Percentiles rank a stretch among this genome's conserved stretches.
Evolutionary conservation across 2,888 invertebrate species (phyloP).

Genomic region (Cyclophora albipunctata): DNA sequence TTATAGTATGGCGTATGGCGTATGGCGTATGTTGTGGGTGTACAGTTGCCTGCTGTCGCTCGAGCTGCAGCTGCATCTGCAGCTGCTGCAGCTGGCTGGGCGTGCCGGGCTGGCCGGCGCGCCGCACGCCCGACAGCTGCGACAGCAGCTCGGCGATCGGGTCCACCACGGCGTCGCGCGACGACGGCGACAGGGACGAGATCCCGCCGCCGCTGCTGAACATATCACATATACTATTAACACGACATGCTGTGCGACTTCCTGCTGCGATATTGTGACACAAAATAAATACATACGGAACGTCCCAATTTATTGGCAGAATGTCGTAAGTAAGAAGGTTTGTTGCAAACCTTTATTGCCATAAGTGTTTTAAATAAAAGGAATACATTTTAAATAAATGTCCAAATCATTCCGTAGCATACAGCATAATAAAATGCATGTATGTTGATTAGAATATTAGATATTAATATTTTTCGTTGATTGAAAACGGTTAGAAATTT

Average conservation of each 20-base stretch:
- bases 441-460: no score
- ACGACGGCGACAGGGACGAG: constrained; percentile 89
- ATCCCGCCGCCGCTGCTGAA: constrained; percentile 88
- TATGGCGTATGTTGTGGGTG: constrained; percentile 34
- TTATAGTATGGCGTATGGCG: neutral
- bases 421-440: no score
- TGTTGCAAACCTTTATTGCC: no score
- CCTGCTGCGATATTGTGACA: constrained; percentile 14
- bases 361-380: no score
- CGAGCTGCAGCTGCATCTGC: constrained; percentile 95
- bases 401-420: no score
- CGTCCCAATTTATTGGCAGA: no score
- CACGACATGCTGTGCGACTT: constrained; percentile 2
- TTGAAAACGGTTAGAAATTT: no score
- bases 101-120: constrained; percentile 75
- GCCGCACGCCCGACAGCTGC: constrained; percentile 94
- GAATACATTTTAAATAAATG: no score
- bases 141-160: constrained; percentile 97
- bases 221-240: constrained; percentile 16
- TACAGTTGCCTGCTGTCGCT: constrained; percentile 86
- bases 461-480: no score
- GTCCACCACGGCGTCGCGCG: constrained; percentile 95
- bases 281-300: neutral
- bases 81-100: constrained; percentile 92
- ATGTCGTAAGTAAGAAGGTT: no score